Base-by-base conservation (phyloP, 2,888 invertebrate genomes). In the Melipona bicolor region DNA sequence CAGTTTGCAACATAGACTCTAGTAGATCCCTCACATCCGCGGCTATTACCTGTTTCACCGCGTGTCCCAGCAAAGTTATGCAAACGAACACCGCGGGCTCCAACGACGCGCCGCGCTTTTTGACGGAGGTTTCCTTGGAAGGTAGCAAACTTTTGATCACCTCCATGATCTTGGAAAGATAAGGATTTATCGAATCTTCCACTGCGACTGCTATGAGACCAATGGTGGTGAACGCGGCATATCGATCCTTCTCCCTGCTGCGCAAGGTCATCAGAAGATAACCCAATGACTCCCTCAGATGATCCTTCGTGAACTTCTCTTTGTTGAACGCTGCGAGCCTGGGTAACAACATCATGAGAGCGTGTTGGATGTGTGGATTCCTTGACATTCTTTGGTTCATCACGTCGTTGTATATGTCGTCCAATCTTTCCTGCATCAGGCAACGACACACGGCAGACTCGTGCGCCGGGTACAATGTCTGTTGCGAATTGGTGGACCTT, bases 21-120 rank as follows among this genome's bases (percentile, higher is more conserved):
- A 99, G 95, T 64, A 99, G 96, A 81, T 98, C 97, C 80, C 96
- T 96, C 6, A 99, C 97, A 89, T 98, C 98, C 88, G 95, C 95
- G 13, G 97, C 96, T 21, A 98, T 97, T 54, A 96, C 96, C 43
- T 97, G 96, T 86, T 97, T 97, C 0, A 98, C 97, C 1, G 99
- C 98, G 94, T 98, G 97, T 0, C 98, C 98, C 13, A 99, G 95
- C 87, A 99, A 96, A 50, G 98, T 98, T 36, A 99, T 97, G 94
- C 99, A 99, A 50, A 98, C 97, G 94, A 99, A 99, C 71, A 99
- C 97, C 0, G 98, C 97, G 0, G 98, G 97, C 92, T 99, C 99
- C 72, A 97, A 96, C 49, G 96, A 95, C 11, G 96, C 81, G 19
- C 92, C 94, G 86, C 97, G 96, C 91, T 97, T 97, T 92, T 98